Evolutionary conservation across 1,140 invertebrate genomes (phyloP).

Genomic region (Ips typographus): DNA sequence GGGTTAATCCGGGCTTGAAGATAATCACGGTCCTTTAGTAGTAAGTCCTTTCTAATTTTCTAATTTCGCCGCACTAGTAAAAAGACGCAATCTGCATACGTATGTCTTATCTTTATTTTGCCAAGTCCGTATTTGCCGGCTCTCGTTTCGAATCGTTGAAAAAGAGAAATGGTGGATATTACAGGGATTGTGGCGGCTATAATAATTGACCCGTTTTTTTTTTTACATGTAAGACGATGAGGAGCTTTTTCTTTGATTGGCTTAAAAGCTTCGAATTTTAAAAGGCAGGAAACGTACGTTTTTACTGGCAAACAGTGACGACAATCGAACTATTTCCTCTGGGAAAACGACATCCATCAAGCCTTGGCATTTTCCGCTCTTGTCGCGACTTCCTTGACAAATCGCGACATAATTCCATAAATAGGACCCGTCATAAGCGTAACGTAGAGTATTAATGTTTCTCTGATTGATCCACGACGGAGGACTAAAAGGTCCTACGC

Average conservation of each 20-base stretch:
- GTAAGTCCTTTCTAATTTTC: constrained; percentile 16
- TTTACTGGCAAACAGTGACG: not conserved
- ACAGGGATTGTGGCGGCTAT: constrained; percentile 1
- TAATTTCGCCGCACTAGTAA: constrained; percentile 27
- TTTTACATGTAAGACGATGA: constrained; percentile 1
- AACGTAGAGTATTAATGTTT: constrained; percentile 21
- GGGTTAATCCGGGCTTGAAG: constrained; percentile 21
- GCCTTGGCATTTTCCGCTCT: constrained; percentile 22
- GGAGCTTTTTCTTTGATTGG: constrained; percentile 7
- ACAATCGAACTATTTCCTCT: constrained; percentile 5
- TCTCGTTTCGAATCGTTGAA: constrained; percentile 13
- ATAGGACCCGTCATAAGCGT: constrained; percentile 21
- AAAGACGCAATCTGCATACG: constrained; percentile 25
- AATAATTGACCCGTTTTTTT: constrained; percentile 20
- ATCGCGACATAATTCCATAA: constrained; percentile 25
- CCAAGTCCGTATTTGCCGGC: constrained; percentile 18
- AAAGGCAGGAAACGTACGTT: constrained; percentile 5
- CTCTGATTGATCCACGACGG: constrained; percentile 22
- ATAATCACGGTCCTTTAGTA: constrained; percentile 16
- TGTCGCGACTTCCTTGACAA: constrained; percentile 23
- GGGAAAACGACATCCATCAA: constrained; percentile 18
- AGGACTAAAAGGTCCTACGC: constrained; percentile 17
- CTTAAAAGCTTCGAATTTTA: not conserved
- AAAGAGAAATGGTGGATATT: constrained; percentile 7
- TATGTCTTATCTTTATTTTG: constrained; percentile 29